Percentiles rank a stretch among this genome's conserved stretches.
Evolutionary conservation across 2,888 invertebrate species (phyloP).

Genomic region (Paralinhomoeus sp.): DNA sequence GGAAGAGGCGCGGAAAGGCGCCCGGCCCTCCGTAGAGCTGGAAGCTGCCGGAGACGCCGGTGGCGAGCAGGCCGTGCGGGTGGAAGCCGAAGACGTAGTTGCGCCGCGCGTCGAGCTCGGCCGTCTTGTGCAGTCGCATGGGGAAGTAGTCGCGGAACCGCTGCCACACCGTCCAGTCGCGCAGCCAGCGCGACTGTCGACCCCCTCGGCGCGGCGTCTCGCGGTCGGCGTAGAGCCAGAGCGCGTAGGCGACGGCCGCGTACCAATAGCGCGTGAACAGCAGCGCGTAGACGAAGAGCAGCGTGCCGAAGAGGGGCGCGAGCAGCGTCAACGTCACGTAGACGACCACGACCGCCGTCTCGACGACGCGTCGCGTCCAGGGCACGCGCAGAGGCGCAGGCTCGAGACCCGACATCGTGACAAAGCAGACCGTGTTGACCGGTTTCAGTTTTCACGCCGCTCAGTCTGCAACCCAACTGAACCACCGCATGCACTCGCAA

Average conservation of each 20-base stretch:
- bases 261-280: slow-evolving; percentile 25
- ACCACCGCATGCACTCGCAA: too few relatives aligned
- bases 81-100: slow-evolving; percentile 37
- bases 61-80: slow-evolving; percentile 68
- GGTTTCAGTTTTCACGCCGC: too few relatives aligned
- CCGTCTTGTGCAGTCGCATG: slow-evolving; percentile 52
- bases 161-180: slow-evolving; percentile 41
- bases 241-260: slow-evolving; percentile 8
- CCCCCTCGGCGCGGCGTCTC: slow-evolving; percentile 33
- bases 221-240: slow-evolving; percentile 45
- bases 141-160: slow-evolving; percentile 65
- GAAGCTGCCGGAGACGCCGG: slow-evolving; percentile 55
- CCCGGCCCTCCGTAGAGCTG: slow-evolving; percentile 37
- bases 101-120: slow-evolving; percentile 35
- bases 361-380: slow-evolving; percentile 44
- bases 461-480: too few relatives aligned
- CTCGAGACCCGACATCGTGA: slow-evolving; percentile 42
- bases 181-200: not conserved
- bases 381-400: slow-evolving; percentile 64
- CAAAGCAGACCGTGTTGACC: too few relatives aligned
- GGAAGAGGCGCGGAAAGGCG: slow-evolving; percentile 29
- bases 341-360: not conserved
- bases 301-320: not conserved
- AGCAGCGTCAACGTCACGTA: not conserved
- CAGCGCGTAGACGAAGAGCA: slow-evolving; percentile 29